Conservation (phyloP, 1,140 invertebrate species). For the Patella vulgata region DNA sequence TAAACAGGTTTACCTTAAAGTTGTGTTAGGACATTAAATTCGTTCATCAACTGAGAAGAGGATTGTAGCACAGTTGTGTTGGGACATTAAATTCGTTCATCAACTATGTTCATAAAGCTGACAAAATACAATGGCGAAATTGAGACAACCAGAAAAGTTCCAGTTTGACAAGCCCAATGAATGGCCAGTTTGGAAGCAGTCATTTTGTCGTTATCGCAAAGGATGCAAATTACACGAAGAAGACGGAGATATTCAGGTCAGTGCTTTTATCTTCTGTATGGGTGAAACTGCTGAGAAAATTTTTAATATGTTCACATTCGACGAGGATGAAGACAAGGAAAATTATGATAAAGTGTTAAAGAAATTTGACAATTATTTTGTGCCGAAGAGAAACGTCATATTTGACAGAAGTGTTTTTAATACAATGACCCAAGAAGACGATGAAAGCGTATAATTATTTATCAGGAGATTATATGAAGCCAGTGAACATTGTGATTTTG, state of each 20-base stretch:
- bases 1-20: not conserved
- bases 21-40: too few species aligned
- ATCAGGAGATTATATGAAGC: slow-evolving; percentile 19
- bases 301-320: slow-evolving; percentile 11
- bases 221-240: slow-evolving; percentile 21
- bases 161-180: slow-evolving; percentile 16
- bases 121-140: slow-evolving; percentile 20
- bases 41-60: too few species aligned
- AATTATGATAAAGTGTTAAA: slow-evolving; percentile 19
- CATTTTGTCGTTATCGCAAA: slow-evolving; percentile 15
- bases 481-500: slow-evolving; percentile 27
- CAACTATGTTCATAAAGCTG: too few species aligned
- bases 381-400: slow-evolving; percentile 28
- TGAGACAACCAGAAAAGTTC: slow-evolving; percentile 21
- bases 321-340: slow-evolving; percentile 9
- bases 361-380: slow-evolving; percentile 31
- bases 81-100: not conserved
- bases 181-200: slow-evolving; percentile 21
- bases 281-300: slow-evolving; percentile 24
- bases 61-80: too few species aligned
- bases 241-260: too few species aligned
- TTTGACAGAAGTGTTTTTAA: slow-evolving; percentile 21
- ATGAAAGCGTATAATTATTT: slow-evolving; percentile 20
- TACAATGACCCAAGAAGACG: slow-evolving; percentile 8
- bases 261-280: too few species aligned